Percentiles rank a stretch among this genome's conserved stretches.
Conservation (phyloP, 2,797 vertebrate species). For the Mormyrus proboscirostris region DNA sequence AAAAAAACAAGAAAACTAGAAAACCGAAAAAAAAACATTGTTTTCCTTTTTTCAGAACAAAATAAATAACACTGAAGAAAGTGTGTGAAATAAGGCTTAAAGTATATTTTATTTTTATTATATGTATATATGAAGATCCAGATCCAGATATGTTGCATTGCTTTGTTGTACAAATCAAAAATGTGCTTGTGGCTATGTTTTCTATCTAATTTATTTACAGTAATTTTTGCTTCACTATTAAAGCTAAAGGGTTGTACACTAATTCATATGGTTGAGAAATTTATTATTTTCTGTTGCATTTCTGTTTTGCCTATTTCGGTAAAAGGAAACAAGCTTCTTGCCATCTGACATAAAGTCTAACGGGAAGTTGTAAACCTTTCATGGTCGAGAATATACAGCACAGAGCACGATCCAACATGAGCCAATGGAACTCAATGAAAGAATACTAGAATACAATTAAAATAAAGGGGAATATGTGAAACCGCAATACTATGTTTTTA, state of each 20-base stretch:
- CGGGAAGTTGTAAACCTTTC: neutral
- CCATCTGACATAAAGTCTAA: neutral
- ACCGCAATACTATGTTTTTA: neutral
- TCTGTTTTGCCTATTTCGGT: slow-evolving; percentile 11
- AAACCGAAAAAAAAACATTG: slow-evolving; percentile 29
- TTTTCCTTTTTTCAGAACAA: slow-evolving; percentile 48
- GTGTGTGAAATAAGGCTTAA: slow-evolving; percentile 60
- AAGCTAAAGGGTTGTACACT: slow-evolving; percentile 66
- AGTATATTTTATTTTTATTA: slow-evolving; percentile 64
- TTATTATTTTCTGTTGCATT: slow-evolving; percentile 21
- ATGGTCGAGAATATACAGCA: neutral
- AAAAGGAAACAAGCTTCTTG: neutral
- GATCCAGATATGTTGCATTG: slow-evolving; percentile 61
- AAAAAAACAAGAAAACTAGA: slow-evolving; percentile 29
- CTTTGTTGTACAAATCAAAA: slow-evolving; percentile 74
- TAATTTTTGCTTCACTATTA: slow-evolving; percentile 74
- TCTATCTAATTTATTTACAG: slow-evolving; percentile 85
- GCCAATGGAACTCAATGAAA: neutral
- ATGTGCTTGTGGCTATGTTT: slow-evolving; percentile 72
- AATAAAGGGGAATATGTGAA: neutral
- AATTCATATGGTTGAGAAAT: slow-evolving; percentile 24
- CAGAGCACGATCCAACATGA: neutral
- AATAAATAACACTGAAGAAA: slow-evolving; percentile 60
- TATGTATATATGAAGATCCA: slow-evolving; percentile 60
- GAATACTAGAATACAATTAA: neutral